These are phyloP conservation scores for Nipponacmea schrenckii DNA, from an alignment of 2,888 invertebrate genomes.

Conservation along the genomic window DNA sequence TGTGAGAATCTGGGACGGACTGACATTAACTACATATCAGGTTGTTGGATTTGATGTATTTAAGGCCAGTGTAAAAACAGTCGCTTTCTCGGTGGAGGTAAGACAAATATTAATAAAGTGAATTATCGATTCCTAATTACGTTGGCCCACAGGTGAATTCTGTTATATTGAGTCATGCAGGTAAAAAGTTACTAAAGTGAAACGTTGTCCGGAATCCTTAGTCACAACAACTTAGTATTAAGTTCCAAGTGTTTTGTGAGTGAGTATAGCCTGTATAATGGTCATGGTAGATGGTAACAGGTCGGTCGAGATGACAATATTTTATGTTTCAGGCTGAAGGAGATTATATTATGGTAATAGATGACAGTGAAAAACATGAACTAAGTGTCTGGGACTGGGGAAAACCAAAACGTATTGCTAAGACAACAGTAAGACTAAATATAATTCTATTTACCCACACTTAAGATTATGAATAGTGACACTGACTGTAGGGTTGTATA, in stretches of 20 bases:
- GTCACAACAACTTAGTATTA: no score
- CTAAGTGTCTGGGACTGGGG: conserved; percentile 96
- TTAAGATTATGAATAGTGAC: no score
- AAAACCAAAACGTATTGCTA: conserved; percentile 87
- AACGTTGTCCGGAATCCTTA: background rate
- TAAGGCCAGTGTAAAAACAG: conserved; percentile 85
- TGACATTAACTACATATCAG: conserved; percentile 86
- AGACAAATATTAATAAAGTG: background rate
- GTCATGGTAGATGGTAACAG: no score
- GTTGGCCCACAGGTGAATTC: no score
- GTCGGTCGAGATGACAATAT: background rate
- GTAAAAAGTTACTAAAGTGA: no score
- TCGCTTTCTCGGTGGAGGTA: conserved; percentile 75
- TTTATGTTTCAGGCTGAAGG: conserved; percentile 80
- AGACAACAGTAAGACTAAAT: conserved; percentile 80
- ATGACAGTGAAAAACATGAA: conserved; percentile 88
- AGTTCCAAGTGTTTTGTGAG: no score
- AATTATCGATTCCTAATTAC: no score
- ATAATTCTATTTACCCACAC: no score
- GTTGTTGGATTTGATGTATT: conserved; percentile 92
- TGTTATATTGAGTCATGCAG: no score
- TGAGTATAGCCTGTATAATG: no score
- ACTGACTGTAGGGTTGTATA: no score
- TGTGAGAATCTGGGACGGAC: conserved; percentile 91
- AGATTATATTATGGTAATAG: conserved; percentile 88